Evolutionary conservation across 2,797 vertebrate species (phyloP).

Genomic region (Rhinoraja longicauda): DNA sequence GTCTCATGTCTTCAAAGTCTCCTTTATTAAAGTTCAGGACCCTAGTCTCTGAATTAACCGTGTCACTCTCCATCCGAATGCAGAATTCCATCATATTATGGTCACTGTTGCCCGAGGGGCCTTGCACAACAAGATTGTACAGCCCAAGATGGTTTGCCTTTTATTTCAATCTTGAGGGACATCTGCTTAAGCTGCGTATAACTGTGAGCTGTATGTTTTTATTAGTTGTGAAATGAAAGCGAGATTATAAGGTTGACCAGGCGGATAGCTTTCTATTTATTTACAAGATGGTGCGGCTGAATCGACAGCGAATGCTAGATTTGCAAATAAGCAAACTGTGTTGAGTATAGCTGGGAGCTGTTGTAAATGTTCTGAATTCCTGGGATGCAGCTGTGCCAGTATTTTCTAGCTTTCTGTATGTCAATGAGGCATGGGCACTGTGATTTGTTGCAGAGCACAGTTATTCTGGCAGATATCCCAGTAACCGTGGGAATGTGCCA

Average conservation of each 20-base stretch:
- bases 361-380: background rate
- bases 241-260: background rate
- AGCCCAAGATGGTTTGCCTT: background rate
- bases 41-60: too few species aligned
- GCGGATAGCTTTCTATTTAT: background rate
- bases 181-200: background rate
- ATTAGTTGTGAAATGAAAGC: conserved; percentile 14
- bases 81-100: too few species aligned
- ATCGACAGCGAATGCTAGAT: background rate
- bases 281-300: background rate
- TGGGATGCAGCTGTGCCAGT: background rate
- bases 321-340: background rate
- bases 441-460: background rate
- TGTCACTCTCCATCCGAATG: too few species aligned
- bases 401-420: background rate
- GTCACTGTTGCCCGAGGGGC: too few species aligned
- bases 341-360: background rate
- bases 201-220: too few species aligned
- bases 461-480: background rate
- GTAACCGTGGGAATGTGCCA: background rate
- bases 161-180: background rate
- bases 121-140: too few species aligned
- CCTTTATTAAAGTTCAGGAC: too few species aligned
- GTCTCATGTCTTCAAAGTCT: too few species aligned
- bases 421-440: background rate